phyloP scores from a whole-genome alignment of 1,140 invertebrate species.

The Pseudomyrmex sp. region DNA sequence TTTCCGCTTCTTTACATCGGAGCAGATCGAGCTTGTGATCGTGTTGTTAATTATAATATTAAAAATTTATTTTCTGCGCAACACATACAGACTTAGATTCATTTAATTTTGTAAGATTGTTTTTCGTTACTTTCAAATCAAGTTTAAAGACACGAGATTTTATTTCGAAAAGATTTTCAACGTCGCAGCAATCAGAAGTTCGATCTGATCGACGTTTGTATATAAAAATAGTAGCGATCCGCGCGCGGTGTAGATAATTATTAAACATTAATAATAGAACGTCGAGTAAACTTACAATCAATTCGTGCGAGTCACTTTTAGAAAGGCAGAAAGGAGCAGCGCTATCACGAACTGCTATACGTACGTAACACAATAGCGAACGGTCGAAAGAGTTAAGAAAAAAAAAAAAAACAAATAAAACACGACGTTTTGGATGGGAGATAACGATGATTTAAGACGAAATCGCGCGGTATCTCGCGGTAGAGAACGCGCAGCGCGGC shows the following conservation, averaged over 20 bases:
- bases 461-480: conserved; percentile 40
- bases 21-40: conserved; percentile 18
- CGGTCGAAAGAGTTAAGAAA: conserved; percentile 12
- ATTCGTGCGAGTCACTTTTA: conserved; percentile 29
- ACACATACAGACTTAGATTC: not conserved
- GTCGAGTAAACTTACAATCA: conserved; percentile 37
- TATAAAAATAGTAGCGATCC: conserved; percentile 81
- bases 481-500: not conserved
- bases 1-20: conserved; percentile 35
- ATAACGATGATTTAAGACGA: conserved; percentile 37
- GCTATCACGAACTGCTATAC: conserved; percentile 19
- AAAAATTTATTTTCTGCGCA: not conserved
- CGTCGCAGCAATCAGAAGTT: not conserved
- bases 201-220: conserved; percentile 40
- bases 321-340: not conserved
- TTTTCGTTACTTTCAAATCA: too few species aligned
- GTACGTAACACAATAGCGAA: conserved; percentile 29
- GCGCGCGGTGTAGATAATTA: conserved; percentile 80
- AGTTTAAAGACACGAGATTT: not conserved
- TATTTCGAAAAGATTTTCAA: conserved; percentile 1
- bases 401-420: not conserved
- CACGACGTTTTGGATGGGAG: conserved; percentile 20
- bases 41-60: not conserved
- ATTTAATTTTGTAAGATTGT: not conserved
- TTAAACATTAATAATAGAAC: conserved; percentile 47